Evolutionary conservation across 2,797 vertebrate genomes (phyloP), one percentile per base, ranked within the genome.

Genomic region (Platalea minor): DNA sequence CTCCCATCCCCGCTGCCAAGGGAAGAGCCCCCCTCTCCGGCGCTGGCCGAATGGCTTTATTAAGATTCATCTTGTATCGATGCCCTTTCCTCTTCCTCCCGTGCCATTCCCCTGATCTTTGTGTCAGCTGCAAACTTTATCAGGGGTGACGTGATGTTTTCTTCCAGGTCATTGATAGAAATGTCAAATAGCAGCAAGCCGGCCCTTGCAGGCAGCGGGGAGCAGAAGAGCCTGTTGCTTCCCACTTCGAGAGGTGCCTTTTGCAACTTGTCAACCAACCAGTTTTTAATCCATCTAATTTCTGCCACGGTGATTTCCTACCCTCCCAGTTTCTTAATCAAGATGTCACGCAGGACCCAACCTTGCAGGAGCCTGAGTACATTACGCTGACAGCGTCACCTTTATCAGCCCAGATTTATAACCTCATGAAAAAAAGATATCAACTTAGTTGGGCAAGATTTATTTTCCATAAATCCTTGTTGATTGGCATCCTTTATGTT

Each of bases 401-500:
- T 95, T 93, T 96, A 96, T 94, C 87, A 75, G 76, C 87, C 61
- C 85, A 46, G 91, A 95, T 91, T 96, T 96, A 93, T 94, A 81
- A 88, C 90, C 95, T 93, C 92, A 92, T 96, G 88, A 93, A 89
- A 94, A 96, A 96, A 93, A 94, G 81, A 92, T 87, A 93, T 88
- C 94, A 93, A 61, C 65, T 74, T 92, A 64, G 68, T 75, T 23
- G 50, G 53, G 83, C 65, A 54, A 95, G 94, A 95, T 92, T 96
- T 96, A 86, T 91, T 88, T 90, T 91, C 92, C 94, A 91, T 94
- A 95, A 94, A 94, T 92, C 85, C 92, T 45, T 51, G 82, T 89
- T 95, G 95, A 96, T 94, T 96, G 95, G 89, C 89, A 86, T 76
- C 88, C 85, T 89, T 96, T 96, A 75, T 95, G 83, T 90, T 96